Evolutionary conservation across 2,113 vertebrate species (phyloP), one percentile per base, ranked within the genome.

Genomic region (Scolopax mira): DNA sequence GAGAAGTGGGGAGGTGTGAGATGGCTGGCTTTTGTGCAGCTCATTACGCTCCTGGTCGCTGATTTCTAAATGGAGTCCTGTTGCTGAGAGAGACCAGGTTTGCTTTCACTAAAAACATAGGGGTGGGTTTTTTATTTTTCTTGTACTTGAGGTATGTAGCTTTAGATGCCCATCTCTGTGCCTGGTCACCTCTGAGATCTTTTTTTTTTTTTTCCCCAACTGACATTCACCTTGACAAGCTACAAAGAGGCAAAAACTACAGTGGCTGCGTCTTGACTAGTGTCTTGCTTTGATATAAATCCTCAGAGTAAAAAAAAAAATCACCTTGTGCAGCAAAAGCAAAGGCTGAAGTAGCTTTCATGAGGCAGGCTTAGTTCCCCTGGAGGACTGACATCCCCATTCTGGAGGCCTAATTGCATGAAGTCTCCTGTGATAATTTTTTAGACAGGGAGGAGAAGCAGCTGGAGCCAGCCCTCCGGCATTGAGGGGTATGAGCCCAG

Each of bases 51-150:
- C 35, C 75, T 0, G 0, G 0, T 60, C 18, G 8, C 88, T 0
- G 25, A 39, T 88, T 94, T 93, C 79, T 71, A 37, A 91, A 81
- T 3, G 44, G 61, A 90, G 66, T 58, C 77, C 72, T 75, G 88
- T 70, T 0, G 19, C 82, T 93, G 92, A 89, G 52, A 72, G 69
- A 88, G 75, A 81, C 28, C 72, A 67, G 69, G 51, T 91, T 96
- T 90, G 89, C 92, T 94, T 97, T 94, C 42, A 73, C 89, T 85
- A 51, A 86, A 96, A 97, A 83, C 79, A 91, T 4, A 60, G 93
- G 79, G 79, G 93, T 96, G 92, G 94, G 6, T 0, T 79, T 91
- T 94, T 78, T 85, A 75, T 94, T 93, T 96, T 78, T 49, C 52
- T 90, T 80, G 51, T 70, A 41, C n/a, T 2, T 2, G 33, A 84